These are phyloP conservation scores for Cygnus olor DNA, from an alignment of 2,797 vertebrate genomes.

Conservation along the genomic window DNA sequence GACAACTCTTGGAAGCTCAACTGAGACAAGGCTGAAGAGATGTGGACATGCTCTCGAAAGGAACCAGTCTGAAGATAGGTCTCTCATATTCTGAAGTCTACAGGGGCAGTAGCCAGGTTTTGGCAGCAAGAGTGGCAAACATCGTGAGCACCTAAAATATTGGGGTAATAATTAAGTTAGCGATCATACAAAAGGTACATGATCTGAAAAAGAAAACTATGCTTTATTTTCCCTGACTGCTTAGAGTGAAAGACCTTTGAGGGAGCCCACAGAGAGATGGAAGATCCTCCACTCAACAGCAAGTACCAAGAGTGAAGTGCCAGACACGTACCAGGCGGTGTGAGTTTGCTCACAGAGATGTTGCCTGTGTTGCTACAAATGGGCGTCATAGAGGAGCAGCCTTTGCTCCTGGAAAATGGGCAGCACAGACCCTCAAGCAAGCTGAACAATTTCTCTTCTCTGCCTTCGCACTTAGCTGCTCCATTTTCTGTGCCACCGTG, in stretches of 20 bases:
- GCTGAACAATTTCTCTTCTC: not conserved
- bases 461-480: not conserved
- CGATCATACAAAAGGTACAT: not conserved
- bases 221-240: not conserved
- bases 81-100: not conserved
- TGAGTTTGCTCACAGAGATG: not conserved
- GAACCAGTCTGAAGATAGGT: not conserved
- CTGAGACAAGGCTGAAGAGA: not conserved
- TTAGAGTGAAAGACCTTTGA: not conserved
- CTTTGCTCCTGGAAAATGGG: rapidly evolving
- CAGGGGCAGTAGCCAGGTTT: not conserved
- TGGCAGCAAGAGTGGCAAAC: rapidly evolving
- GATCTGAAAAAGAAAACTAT: not conserved
- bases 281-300: not conserved
- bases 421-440: not conserved
- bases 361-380: not conserved
- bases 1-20: not conserved
- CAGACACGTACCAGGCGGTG: rapidly evolving
- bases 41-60: not conserved
- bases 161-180: not conserved
- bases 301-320: not conserved
- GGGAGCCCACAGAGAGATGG: not conserved
- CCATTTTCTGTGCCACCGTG: not conserved
- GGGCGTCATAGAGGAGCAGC: not conserved
- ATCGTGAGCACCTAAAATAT: not conserved